Percentiles rank a stretch among this genome's conserved stretches.
phyloP scores from a whole-genome alignment of 2,797 vertebrate species.

The Tauraco hartlaubi region DNA sequence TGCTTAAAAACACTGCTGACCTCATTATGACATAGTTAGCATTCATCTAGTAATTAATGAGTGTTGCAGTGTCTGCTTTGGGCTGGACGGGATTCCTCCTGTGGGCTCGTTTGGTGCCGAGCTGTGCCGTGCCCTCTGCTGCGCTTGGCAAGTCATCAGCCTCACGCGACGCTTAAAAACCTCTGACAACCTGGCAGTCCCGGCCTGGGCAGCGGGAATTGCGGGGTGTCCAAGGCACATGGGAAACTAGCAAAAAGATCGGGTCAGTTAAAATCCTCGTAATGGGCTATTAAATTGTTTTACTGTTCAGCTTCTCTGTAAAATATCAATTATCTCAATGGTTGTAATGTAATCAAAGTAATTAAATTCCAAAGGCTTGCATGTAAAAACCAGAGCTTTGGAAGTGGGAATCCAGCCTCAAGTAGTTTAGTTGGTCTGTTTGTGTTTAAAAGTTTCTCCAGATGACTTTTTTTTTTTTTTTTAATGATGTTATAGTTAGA shows the following conservation, averaged over 20 bases:
- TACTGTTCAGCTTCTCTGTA: conserved; percentile 56
- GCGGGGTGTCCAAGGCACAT: not conserved
- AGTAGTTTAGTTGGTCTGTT: conserved; percentile 11
- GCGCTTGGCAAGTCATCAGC: not conserved
- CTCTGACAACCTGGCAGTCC: not conserved
- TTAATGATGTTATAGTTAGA: not conserved
- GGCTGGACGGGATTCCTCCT: conserved; percentile 17
- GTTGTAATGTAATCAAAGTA: conserved; percentile 54
- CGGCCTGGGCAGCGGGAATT: not conserved
- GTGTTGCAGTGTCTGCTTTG: conserved; percentile 4
- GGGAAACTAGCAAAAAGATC: not conserved
- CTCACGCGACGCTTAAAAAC: not conserved
- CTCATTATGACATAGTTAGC: conserved; percentile 39
- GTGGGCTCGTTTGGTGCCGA: conserved; percentile 8
- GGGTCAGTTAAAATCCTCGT: conserved; percentile 27
- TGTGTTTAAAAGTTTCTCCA: conserved; percentile 47
- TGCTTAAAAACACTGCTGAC: conserved; percentile 36
- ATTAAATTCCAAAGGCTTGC: conserved; percentile 62
- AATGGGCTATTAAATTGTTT: conserved; percentile 64
- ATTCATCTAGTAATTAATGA: conserved; percentile 42
- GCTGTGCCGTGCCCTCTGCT: not conserved
- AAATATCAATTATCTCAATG: conserved; percentile 69
- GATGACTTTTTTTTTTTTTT: not conserved
- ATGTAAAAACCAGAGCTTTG: conserved; percentile 34
- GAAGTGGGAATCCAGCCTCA: conserved; percentile 7